Evolutionary conservation across 2,888 invertebrate genomes (phyloP), one percentile per base, ranked within the genome.

Genomic region (Drosophila rellima): DNA sequence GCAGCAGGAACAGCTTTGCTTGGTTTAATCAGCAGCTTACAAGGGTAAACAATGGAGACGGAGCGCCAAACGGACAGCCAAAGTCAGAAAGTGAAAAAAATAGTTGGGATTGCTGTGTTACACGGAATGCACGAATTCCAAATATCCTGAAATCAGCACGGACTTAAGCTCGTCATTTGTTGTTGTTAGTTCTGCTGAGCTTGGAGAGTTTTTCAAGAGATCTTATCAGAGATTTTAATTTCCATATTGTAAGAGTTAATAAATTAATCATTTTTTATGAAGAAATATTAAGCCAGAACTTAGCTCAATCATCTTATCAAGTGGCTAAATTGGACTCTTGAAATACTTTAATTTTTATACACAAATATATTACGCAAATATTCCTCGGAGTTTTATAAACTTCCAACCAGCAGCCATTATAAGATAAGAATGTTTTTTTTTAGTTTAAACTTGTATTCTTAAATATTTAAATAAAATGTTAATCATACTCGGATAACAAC

Each of bases 21-120:
- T 75, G 87, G 87, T 86, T 84, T 84, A 84, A 84, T 84, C 89
- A 88, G 89, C 74, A 88, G 89, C 84, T 84, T 84, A 84, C 84
- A 84, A 76, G 89, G 45, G 84, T 86, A 83, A 88, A 88, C 89
- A 84, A 83, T 78, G 68, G 10, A 40, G 31, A 54, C 39, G 40
- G 48, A 48, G 45, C 17, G 26, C 29, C 59, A 51, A n/a, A n/a
- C 20, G 54, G 50, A 31, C 39, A 42, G 18, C 33, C 39, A 73
- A 77, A 83, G 83, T 72, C 83, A 74, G 59, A 68, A 80, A 88
- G 71, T 79, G 55, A 18, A 59, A 59, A 57, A 59, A 35, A 18
- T 23, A 10, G 35, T 2, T 1, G 11, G 8, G 37, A 51, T 23
- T 47, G 61, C 62, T 60, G 18, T 61, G 56, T 35, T 7, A 26